Conservation (phyloP, 2,888 invertebrate genomes). For the Hypsopygia costalis region DNA sequence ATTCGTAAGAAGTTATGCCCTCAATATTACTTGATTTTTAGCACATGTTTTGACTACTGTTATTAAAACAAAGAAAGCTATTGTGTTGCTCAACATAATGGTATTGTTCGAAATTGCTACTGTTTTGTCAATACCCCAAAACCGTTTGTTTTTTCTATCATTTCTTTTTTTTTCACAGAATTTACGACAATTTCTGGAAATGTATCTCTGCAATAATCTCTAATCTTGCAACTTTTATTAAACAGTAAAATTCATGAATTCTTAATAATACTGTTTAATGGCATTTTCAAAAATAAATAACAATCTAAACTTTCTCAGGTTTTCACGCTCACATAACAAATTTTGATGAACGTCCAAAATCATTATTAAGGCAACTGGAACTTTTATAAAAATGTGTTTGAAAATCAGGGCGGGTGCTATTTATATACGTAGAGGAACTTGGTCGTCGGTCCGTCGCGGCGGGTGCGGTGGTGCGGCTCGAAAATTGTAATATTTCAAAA, state of each 20-base stretch:
- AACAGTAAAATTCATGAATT: too few relatives aligned
- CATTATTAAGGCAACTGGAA: background rate
- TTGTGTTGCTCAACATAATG: conserved; percentile 11
- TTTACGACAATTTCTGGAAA: too few relatives aligned
- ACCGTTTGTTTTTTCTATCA: background rate
- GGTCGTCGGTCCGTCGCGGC: conserved; percentile 42
- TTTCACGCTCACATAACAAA: too few relatives aligned
- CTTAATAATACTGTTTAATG: too few relatives aligned
- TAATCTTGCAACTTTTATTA: background rate
- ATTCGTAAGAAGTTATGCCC: conserved; percentile 30
- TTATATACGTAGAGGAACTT: conserved; percentile 33
- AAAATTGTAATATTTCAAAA: conserved; percentile 81
- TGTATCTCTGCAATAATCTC: too few relatives aligned
- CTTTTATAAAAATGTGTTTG: conserved; percentile 7
- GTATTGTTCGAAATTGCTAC: conserved; percentile 20
- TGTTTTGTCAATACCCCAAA: conserved; percentile 13
- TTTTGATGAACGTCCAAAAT: too few relatives aligned
- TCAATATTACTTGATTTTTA: conserved; percentile 30
- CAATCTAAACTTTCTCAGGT: too few relatives aligned
- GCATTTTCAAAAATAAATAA: too few relatives aligned
- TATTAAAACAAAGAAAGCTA: conserved; percentile 36
- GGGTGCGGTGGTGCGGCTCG: conserved; percentile 59
- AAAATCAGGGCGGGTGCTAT: conserved; percentile 4
- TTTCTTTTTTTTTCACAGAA: too few relatives aligned
- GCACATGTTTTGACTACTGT: conserved; percentile 56